phyloP scores from a whole-genome alignment of 2,113 vertebrate species.

The Dipodomys stephensi region DNA sequence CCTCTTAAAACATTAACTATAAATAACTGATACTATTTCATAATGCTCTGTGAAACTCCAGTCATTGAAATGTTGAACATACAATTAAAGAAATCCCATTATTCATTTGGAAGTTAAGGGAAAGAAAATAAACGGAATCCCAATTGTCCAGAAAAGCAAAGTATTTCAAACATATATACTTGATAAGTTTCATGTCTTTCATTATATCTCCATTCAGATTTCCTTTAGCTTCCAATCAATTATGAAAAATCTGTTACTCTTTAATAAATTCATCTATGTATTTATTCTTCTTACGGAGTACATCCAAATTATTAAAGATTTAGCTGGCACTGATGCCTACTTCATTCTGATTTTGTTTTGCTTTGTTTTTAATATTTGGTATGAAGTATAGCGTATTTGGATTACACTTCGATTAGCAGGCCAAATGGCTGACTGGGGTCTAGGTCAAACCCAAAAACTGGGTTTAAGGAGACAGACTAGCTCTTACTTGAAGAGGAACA shows the following conservation, averaged over 20 bases:
- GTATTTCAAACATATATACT: background rate
- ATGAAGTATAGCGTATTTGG: background rate
- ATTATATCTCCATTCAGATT: background rate
- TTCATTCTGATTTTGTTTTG: background rate
- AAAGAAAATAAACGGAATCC: slow-evolving; percentile 17
- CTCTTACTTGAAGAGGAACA: background rate
- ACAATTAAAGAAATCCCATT: background rate
- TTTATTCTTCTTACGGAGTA: background rate
- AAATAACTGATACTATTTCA: slow-evolving; percentile 27
- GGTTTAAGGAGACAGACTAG: background rate
- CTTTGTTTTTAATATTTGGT: slow-evolving; percentile 6
- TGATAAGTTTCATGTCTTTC: background rate
- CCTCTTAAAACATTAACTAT: background rate
- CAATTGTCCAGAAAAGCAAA: background rate
- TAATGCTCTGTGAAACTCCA: slow-evolving; percentile 3
- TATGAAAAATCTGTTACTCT: background rate
- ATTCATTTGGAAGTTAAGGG: background rate
- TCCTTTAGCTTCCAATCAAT: background rate
- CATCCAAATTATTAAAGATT: background rate
- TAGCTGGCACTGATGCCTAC: background rate
- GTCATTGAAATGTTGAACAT: slow-evolving; percentile 1
- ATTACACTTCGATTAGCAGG: background rate
- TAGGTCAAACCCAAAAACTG: background rate
- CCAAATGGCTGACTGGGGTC: slow-evolving; percentile 33
- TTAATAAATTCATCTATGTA: background rate